These are phyloP conservation scores for Furcifer pardalis DNA, from an alignment of 2,797 vertebrate genomes.

Conservation along the genomic window DNA sequence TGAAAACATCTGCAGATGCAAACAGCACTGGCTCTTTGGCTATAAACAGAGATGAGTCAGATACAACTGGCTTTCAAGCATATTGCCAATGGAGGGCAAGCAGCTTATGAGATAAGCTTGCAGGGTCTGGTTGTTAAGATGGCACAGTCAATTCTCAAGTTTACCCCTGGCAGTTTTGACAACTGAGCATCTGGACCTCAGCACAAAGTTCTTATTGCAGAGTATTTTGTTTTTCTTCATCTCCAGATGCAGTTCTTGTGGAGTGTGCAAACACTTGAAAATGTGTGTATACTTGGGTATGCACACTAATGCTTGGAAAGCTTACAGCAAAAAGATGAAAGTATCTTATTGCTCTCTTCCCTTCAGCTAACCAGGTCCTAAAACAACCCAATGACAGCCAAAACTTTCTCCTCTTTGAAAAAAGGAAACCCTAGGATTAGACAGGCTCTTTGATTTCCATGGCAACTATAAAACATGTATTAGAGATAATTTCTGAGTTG, in stretches of 20 bases:
- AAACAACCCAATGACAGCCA: conserved; percentile 37
- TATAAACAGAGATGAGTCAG: too few relatives aligned
- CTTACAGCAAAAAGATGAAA: not conserved
- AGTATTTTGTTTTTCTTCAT: rapidly evolving
- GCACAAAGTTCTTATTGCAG: not conserved
- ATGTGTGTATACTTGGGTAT: not conserved
- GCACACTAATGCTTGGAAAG: not conserved
- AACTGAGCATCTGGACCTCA: rapidly evolving
- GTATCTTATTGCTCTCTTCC: not conserved
- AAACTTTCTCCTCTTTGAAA: conserved; percentile 63
- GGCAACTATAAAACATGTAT: conserved; percentile 65
- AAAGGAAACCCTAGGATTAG: conserved; percentile 46
- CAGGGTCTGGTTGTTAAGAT: not conserved
- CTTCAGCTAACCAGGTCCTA: not conserved
- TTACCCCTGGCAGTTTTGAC: not conserved
- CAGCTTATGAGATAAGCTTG: not conserved
- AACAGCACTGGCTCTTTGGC: too few relatives aligned
- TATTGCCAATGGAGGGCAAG: not conserved
- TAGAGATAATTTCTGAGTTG: conserved; percentile 17
- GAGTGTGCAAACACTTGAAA: not conserved
- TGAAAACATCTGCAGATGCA: too few relatives aligned
- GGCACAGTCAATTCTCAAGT: not conserved
- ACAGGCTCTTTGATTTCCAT: conserved; percentile 56
- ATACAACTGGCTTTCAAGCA: too few relatives aligned
- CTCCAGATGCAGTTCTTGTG: conserved; percentile 3